Evolutionary conservation across 2,888 invertebrate genomes (phyloP), one percentile per base, ranked within the genome.

Genomic region (Muscina levida): DNA sequence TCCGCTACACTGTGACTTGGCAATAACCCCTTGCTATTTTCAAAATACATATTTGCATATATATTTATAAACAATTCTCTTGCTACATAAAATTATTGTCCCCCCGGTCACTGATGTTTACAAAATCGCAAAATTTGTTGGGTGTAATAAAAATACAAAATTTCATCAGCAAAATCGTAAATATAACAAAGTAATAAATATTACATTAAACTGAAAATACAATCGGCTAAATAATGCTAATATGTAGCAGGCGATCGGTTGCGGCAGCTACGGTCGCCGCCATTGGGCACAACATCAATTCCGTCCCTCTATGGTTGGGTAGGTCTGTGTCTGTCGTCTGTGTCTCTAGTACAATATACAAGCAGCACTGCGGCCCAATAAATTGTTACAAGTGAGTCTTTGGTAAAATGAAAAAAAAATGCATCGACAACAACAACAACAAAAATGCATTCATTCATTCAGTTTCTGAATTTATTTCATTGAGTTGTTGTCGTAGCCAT

Each of bases 121-220:
- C 39, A 59, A 17, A 31, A 37, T 8, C 39, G 11, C 59, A 37
- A 17, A 26, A 62, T 15, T 42, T 62, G 62, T 42, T 62, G 42
- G 11, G 5, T 62, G 62, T 22, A 62, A 62, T 62, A 4, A 19
- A 22, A 62, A 62, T 42, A 62, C 39, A 22, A 42, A 62, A 62
- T 62, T 62, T 62, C 62, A 62, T 62, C 62, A 62, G 39, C 62
- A 42, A 42, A 62, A 26, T 11, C 56, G n/a, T 24, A 56, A 56
- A 56, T n/a, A 62, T 22, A 59, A 1, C 37, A 57, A 24, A 2
- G 17, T 8, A 57, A 31, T 31, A 31, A 31, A 31, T 5, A 31
- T n/a, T 17, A 13, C 42, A 11, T 42, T 42, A 59, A 37, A 39
- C 13, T 1, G 8, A 13, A 31, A 31, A 31, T 5, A 31, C 17